Conservation (phyloP, 2,797 vertebrate genomes). For the Gallinago solitaria region DNA sequence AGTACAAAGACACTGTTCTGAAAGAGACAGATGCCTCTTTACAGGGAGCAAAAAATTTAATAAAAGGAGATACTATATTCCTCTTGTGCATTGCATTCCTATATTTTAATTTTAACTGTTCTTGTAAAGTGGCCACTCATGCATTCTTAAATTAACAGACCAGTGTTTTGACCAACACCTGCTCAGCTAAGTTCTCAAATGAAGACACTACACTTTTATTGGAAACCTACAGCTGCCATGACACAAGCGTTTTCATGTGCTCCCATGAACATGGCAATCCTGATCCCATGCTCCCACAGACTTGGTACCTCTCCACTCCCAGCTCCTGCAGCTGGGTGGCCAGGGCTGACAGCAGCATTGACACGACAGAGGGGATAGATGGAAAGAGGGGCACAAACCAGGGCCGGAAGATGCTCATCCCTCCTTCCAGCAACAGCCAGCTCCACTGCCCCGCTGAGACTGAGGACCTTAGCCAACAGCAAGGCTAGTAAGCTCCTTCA, state of each 20-base stretch:
- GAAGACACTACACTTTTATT: rapidly evolving
- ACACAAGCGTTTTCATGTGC: not conserved
- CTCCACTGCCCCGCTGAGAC: not conserved
- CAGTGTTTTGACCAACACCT: not conserved
- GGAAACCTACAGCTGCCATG: not conserved
- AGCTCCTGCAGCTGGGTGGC: not conserved
- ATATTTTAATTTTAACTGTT: not conserved
- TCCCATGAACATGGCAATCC: not conserved
- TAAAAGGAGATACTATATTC: not conserved
- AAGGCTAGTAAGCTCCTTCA: not conserved
- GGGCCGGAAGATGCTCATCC: not conserved
- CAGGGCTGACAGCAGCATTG: not conserved
- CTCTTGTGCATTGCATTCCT: not conserved
- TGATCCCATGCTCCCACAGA: not conserved
- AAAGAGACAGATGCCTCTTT: not conserved
- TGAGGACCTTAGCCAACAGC: not conserved
- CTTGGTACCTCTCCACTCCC: not conserved
- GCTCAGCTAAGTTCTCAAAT: not conserved
- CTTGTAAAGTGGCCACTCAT: not conserved
- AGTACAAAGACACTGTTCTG: not conserved
- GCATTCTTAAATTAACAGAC: not conserved
- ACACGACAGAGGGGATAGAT: rapidly evolving
- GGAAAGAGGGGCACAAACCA: rapidly evolving
- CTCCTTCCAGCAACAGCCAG: not conserved
- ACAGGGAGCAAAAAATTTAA: not conserved